A percentile compares a stretch with the other conserved stretches of the same genome.
Conservation (phyloP, 2,888 invertebrate species). For the Andrena praecox region DNA sequence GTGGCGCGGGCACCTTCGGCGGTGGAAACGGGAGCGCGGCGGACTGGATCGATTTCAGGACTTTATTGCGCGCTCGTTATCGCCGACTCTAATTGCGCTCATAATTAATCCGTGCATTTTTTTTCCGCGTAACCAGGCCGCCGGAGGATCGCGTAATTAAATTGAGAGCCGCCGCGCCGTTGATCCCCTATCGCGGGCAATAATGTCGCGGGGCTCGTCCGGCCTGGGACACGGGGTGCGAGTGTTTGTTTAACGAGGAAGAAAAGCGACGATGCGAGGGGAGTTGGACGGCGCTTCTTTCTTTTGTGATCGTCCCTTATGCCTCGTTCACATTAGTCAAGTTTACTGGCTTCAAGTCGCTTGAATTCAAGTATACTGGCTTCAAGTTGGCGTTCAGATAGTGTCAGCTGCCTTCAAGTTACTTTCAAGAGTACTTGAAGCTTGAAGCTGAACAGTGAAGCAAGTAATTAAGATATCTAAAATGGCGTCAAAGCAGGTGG, state of each 20-base stretch:
- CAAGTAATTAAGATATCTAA: too few species aligned
- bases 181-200: slow-evolving; percentile 52
- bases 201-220: slow-evolving; percentile 42
- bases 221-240: background rate
- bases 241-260: slow-evolving; percentile 18
- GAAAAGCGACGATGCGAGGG: background rate
- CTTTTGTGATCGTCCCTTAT: background rate
- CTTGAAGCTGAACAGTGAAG: too few species aligned
- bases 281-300: background rate
- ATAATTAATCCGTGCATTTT: slow-evolving; percentile 58
- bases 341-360: too few species aligned
- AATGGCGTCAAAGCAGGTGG: too few species aligned
- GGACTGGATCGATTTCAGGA: slow-evolving; percentile 56
- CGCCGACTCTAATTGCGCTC: slow-evolving; percentile 59
- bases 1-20: background rate
- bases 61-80: slow-evolving; percentile 56
- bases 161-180: slow-evolving; percentile 48
- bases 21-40: slow-evolving; percentile 2
- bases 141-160: slow-evolving; percentile 47
- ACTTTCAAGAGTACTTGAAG: too few species aligned
- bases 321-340: too few species aligned
- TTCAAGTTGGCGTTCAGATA: too few species aligned
- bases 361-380: too few species aligned
- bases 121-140: slow-evolving; percentile 22
- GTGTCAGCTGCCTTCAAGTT: too few species aligned